These are phyloP conservation scores for Tenebrio molitor DNA, from an alignment of 1,140 invertebrate genomes.

Conservation along the genomic window DNA sequence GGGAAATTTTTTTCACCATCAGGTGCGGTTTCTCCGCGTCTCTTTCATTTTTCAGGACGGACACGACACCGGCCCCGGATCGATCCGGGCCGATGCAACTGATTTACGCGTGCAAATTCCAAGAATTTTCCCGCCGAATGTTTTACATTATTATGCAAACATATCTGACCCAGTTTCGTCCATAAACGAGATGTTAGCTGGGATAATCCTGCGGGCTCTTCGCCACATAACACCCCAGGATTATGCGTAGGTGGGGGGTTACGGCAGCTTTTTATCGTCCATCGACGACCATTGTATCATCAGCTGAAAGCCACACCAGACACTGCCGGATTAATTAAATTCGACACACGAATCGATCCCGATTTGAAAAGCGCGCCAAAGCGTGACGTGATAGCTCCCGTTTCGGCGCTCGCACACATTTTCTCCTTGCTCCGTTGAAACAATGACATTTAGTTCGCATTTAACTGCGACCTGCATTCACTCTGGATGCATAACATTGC, in stretches of 20 bases:
- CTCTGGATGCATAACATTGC: no score
- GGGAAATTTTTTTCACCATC: constrained; percentile 15
- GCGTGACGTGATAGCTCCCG: no score
- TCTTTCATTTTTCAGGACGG: constrained; percentile 13
- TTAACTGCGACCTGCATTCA: no score
- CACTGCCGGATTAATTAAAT: no score
- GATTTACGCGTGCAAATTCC: constrained; percentile 1
- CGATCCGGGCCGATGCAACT: constrained; percentile 11
- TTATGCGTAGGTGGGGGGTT: constrained; percentile 5
- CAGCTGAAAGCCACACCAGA: no score
- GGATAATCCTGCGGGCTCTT: constrained; percentile 19
- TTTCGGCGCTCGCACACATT: no score
- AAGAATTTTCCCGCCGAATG: constrained; percentile 10
- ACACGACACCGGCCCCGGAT: no score
- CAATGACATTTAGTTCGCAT: no score
- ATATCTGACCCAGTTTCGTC: constrained; percentile 16
- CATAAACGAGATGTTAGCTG: not conserved
- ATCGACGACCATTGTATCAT: no score
- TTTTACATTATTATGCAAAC: constrained; percentile 28
- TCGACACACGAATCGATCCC: no score
- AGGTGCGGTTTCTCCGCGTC: constrained; percentile 4
- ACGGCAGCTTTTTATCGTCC: constrained; percentile 16
- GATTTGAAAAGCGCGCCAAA: no score
- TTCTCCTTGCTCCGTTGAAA: no score
- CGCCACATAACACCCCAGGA: constrained; percentile 1